phyloP scores from a whole-genome alignment of 2,888 invertebrate genomes.

The Archaeoteleia sp. region DNA sequence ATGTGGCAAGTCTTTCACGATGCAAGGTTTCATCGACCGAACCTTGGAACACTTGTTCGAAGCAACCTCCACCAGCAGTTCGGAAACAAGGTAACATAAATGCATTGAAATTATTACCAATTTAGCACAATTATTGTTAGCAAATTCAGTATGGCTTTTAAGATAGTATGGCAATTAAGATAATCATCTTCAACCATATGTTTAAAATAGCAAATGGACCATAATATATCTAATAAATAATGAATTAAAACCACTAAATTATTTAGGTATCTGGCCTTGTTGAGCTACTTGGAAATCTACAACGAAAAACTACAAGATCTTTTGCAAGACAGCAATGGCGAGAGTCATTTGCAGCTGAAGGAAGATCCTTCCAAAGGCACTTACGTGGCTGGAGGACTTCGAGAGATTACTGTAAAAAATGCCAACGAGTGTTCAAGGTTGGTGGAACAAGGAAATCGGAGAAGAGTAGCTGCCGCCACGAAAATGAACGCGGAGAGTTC shows the following conservation, averaged over 20 bases:
- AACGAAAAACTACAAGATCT: constrained; percentile 87
- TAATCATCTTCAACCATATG: neutral
- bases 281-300: constrained; percentile 90
- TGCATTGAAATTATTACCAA: neutral
- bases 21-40: constrained; percentile 90
- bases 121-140: too few relatives aligned
- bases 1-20: constrained; percentile 92
- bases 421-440: constrained; percentile 85
- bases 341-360: constrained; percentile 64
- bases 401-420: constrained; percentile 80
- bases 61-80: constrained; percentile 83
- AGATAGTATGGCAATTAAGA: too few relatives aligned
- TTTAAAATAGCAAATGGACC: neutral
- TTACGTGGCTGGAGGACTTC: constrained; percentile 78
- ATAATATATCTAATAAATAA: too few relatives aligned
- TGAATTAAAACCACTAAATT: too few relatives aligned
- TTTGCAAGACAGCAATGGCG: constrained; percentile 77
- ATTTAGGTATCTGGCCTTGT: constrained; percentile 83
- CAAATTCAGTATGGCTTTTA: too few relatives aligned
- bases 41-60: constrained; percentile 94
- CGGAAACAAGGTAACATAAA: constrained; percentile 73
- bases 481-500: constrained; percentile 93
- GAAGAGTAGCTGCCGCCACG: constrained; percentile 88
- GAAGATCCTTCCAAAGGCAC: constrained; percentile 78
- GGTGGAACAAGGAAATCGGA: constrained; percentile 85